Evolutionary conservation across 2,888 invertebrate genomes (phyloP).

Genomic region (Sacculina carcini): DNA sequence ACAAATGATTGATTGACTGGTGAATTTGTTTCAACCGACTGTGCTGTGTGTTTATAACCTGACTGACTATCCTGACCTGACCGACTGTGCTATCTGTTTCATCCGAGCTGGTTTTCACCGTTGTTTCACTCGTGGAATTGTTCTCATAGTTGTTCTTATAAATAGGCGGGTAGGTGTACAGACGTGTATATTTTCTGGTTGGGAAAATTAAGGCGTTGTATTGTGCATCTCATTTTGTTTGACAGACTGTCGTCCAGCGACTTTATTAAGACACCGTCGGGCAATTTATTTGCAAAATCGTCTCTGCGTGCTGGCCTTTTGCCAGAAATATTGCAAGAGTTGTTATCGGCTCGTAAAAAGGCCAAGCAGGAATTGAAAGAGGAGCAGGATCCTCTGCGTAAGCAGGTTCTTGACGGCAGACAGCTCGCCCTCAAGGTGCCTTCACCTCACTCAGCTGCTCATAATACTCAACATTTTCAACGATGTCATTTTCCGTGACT

Average conservation of each 20-base stretch:
- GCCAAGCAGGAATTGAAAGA: conserved; percentile 84
- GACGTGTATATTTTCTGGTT: not conserved
- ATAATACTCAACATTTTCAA: no score
- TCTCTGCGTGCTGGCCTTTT: conserved; percentile 49
- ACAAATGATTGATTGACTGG: no score
- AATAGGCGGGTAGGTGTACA: not conserved
- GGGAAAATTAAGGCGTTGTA: not conserved
- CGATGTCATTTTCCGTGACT: no score
- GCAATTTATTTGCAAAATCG: conserved; percentile 67
- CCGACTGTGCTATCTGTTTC: no score
- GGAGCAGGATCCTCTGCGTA: conserved; percentile 78
- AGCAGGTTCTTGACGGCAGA: conserved; percentile 67
- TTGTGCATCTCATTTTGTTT: no score
- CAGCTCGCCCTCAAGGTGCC: conserved; percentile 66
- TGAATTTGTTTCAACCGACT: no score
- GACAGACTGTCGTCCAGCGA: conserved; percentile 28
- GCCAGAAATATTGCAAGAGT: conserved; percentile 80
- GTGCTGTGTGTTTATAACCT: no score
- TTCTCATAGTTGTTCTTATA: not conserved
- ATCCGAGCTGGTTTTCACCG: no score
- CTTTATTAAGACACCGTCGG: conserved; percentile 65
- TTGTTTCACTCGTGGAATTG: no score
- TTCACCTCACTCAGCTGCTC: no score
- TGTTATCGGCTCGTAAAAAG: conserved; percentile 66
- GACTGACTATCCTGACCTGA: no score